Conservation (phyloP, 1,140 invertebrate species). For the Megathymus violae region DNA sequence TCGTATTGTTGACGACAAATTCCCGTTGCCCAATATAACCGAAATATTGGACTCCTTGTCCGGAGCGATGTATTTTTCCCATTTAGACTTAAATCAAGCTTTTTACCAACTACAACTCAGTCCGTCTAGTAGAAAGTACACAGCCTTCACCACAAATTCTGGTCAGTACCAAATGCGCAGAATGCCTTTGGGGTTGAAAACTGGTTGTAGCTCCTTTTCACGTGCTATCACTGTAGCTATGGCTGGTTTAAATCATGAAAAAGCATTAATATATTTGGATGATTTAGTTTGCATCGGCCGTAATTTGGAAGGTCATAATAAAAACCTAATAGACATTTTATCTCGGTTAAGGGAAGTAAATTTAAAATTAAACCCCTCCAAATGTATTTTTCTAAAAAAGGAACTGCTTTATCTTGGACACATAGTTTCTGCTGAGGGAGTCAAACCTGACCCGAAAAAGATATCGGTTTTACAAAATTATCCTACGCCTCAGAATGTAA, state of each 20-base stretch:
- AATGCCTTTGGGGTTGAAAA: conserved; percentile 43
- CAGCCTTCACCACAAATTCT: conserved; percentile 40
- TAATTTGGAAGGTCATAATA: conserved; percentile 36
- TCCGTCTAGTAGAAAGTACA: conserved; percentile 32
- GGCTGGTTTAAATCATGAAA: conserved; percentile 36
- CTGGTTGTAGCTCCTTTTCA: conserved; percentile 31
- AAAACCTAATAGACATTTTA: conserved; percentile 37
- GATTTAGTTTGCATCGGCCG: conserved; percentile 41
- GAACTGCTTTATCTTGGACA: conserved; percentile 9
- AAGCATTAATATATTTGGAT: conserved; percentile 47
- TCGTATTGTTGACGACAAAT: conserved; percentile 35
- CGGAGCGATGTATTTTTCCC: conserved; percentile 12
- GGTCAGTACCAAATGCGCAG: conserved; percentile 39
- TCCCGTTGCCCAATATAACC: conserved; percentile 40
- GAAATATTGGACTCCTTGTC: conserved; percentile 35
- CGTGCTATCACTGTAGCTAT: conserved; percentile 42
- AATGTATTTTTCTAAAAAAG: conserved; percentile 42
- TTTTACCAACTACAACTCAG: not conserved
- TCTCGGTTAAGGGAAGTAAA: conserved; percentile 31
- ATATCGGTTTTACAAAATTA: not conserved
- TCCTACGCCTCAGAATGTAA: conserved; percentile 3
- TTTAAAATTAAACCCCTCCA: conserved; percentile 15
- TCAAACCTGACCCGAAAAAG: conserved; percentile 8
- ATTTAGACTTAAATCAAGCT: no score
- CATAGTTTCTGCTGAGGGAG: not conserved